A percentile compares a stretch with the other conserved stretches of the same genome.
Evolutionary conservation across 2,888 invertebrate genomes (phyloP).

Genomic region (Tuberolachnus salignus): DNA sequence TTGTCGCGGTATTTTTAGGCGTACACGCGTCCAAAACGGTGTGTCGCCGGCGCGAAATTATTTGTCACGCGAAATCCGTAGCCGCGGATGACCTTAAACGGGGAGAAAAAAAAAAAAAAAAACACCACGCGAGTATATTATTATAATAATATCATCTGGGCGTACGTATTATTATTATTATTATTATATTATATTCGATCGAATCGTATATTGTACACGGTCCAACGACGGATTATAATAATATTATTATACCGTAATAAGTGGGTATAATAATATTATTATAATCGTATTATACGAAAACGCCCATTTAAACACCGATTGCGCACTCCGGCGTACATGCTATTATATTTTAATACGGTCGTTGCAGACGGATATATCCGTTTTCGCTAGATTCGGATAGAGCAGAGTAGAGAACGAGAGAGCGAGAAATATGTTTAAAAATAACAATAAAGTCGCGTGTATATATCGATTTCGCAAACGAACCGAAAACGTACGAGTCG

Average conservation of each 20-base stretch:
- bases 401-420: too few species aligned
- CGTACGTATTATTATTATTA: too few species aligned
- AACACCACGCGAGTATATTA: too few species aligned
- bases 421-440: background rate
- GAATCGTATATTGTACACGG: background rate
- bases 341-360: too few species aligned
- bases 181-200: too few species aligned
- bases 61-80: too few species aligned
- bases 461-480: background rate
- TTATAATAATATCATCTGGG: background rate
- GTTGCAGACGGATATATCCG: constrained; percentile 1
- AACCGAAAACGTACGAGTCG: background rate
- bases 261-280: background rate
- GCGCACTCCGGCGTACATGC: too few species aligned
- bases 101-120: too few species aligned
- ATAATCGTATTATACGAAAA: background rate
- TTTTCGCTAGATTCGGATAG: too few species aligned
- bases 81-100: background rate
- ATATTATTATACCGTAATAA: constrained; percentile 13
- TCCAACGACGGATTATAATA: constrained; percentile 2
- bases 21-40: too few species aligned
- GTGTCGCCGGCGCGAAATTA: too few species aligned
- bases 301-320: constrained; percentile 4
- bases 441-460: constrained; percentile 3
- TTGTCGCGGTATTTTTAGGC: too few species aligned